Evolutionary conservation across 2,888 invertebrate species (phyloP).

Genomic region (Brenthis hecate): DNA sequence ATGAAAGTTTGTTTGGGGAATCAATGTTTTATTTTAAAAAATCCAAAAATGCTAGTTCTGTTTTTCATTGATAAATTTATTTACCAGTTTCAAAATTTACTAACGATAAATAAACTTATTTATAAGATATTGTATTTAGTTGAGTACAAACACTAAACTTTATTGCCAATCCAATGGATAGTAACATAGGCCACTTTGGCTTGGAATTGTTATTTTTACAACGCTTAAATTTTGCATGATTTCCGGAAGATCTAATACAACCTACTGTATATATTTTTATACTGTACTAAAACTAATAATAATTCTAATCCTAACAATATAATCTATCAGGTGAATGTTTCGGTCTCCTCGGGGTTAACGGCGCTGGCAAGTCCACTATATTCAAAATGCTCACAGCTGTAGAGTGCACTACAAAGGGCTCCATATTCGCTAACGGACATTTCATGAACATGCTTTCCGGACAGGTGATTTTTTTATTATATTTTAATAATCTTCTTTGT

Average conservation of each 20-base stretch:
- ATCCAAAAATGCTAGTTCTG: too few relatives aligned
- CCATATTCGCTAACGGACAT: conserved; percentile 68
- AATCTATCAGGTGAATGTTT: conserved; percentile 86
- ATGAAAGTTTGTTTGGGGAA: too few relatives aligned
- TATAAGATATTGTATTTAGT: too few relatives aligned
- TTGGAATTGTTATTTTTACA: neutral
- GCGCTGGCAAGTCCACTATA: conserved; percentile 92
- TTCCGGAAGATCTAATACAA: neutral
- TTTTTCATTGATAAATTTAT: too few relatives aligned
- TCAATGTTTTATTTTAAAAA: too few relatives aligned
- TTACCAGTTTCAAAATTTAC: too few relatives aligned
- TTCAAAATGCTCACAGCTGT: conserved; percentile 92
- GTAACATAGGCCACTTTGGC: neutral
- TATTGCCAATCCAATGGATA: too few relatives aligned
- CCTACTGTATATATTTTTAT: too few relatives aligned
- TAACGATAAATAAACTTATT: too few relatives aligned
- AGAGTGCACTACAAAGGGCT: conserved; percentile 74
- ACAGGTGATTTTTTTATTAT: conserved; percentile 16
- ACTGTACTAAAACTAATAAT: too few relatives aligned
- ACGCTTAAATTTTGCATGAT: neutral
- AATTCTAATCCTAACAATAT: too few relatives aligned
- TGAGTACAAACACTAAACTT: too few relatives aligned
- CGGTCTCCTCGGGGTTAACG: conserved; percentile 92
- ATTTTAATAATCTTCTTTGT: neutral
- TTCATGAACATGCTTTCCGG: conserved; percentile 28